These are phyloP conservation scores for Amazona vittata DNA, from an alignment of 2,113 vertebrate species.

Conservation along the genomic window DNA sequence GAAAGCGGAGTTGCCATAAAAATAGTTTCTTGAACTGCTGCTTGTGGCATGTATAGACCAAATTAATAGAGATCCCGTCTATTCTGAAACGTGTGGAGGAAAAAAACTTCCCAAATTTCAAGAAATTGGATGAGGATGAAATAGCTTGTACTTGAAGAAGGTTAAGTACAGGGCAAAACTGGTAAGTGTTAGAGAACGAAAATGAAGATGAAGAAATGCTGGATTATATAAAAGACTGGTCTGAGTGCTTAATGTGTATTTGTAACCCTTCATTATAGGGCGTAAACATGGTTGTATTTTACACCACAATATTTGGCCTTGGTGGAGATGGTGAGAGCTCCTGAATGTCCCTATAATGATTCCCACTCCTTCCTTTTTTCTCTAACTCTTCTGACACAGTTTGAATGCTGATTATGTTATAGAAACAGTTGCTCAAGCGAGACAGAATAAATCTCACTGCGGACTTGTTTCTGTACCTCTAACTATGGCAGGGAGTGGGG, in stretches of 20 bases:
- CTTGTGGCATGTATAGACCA: background rate
- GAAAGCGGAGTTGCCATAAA: background rate
- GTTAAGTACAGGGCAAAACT: background rate
- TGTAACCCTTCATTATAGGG: background rate
- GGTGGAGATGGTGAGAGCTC: background rate
- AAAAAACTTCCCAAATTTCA: background rate
- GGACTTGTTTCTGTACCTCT: background rate
- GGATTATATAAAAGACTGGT: background rate
- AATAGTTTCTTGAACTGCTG: background rate
- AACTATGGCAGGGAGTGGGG: fast-evolving
- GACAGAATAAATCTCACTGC: too few relatives aligned
- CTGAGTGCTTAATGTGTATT: background rate
- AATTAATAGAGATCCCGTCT: fast-evolving
- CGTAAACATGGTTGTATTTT: fast-evolving
- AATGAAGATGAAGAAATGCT: background rate
- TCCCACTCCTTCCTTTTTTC: background rate
- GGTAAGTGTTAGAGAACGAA: background rate
- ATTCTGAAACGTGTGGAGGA: background rate
- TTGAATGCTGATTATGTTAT: background rate
- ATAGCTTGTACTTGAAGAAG: background rate
- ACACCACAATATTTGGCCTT: background rate
- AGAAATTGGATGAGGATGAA: background rate
- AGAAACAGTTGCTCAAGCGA: background rate
- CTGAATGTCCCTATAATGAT: background rate
- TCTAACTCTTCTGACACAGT: background rate